These are phyloP conservation scores for Hemiprocne comata DNA, from an alignment of 2,113 vertebrate genomes.

Conservation along the genomic window DNA sequence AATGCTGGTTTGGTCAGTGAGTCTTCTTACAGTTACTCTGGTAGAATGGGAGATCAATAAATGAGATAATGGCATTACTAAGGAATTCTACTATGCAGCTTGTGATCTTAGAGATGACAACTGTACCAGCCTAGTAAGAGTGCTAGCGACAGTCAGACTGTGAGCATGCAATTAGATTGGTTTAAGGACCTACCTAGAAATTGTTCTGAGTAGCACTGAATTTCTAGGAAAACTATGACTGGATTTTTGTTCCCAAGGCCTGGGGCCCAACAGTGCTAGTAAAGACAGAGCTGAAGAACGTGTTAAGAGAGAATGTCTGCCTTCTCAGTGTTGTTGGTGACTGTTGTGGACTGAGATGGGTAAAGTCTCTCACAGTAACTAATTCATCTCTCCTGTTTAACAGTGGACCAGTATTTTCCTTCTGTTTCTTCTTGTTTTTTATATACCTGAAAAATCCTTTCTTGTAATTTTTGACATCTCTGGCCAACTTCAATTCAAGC, in stretches of 20 bases:
- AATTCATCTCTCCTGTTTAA: neutral
- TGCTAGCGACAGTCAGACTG: neutral
- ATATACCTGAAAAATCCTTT: neutral
- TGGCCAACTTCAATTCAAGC: neutral
- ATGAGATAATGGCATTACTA: neutral
- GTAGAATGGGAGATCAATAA: neutral
- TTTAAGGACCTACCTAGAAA: neutral
- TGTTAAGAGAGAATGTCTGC: neutral
- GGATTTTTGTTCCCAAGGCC: neutral
- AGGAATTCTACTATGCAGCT: neutral
- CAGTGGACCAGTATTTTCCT: neutral
- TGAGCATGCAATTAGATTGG: fast-evolving
- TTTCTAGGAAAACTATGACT: neutral
- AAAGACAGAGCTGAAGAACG: neutral
- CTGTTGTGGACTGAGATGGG: too few relatives aligned
- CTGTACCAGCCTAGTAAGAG: neutral
- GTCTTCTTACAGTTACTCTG: neutral
- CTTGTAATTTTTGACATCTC: too few relatives aligned
- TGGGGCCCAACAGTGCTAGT: neutral
- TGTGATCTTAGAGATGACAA: neutral
- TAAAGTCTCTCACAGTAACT: too few relatives aligned
- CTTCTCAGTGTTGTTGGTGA: neutral
- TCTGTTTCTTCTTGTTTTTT: neutral
- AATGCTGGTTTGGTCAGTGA: neutral
- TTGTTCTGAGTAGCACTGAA: neutral